Conservation (phyloP, 2,797 vertebrate genomes). For the Stomatorhinus walkeri region DNA sequence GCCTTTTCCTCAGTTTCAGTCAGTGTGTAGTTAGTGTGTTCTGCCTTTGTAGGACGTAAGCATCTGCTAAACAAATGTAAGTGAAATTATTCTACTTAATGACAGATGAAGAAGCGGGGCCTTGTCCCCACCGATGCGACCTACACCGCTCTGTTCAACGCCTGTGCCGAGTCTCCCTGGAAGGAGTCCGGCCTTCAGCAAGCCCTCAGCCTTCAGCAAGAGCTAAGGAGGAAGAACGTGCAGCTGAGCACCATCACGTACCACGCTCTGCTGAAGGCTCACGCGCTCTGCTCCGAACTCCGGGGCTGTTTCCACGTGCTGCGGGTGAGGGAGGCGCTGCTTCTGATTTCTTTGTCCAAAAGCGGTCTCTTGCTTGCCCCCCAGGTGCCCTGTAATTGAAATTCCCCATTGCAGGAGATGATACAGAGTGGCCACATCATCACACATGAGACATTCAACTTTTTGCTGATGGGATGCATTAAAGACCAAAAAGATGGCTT, state of each 20-base stretch:
- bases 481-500: constrained; percentile 76
- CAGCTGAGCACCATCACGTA: constrained; percentile 74
- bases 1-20: neutral
- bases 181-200: constrained; percentile 73
- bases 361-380: neutral
- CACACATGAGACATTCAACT: constrained; percentile 80
- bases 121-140: constrained; percentile 71
- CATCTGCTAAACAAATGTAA: neutral
- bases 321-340: constrained; percentile 54
- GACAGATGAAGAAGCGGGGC: constrained; percentile 87
- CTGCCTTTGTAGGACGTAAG: neutral
- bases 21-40: neutral
- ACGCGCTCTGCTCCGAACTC: constrained; percentile 73
- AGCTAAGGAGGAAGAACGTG: constrained; percentile 67
- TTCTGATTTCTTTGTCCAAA: neutral
- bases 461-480: constrained; percentile 81
- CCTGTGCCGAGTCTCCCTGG: constrained; percentile 77
- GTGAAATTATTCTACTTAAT: constrained; percentile 5
- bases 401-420: constrained; percentile 68
- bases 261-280: constrained; percentile 78
- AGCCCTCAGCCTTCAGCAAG: constrained; percentile 71
- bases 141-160: constrained; percentile 89
- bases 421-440: constrained; percentile 65
- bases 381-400: neutral
- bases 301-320: constrained; percentile 72